Evolutionary conservation across 2,888 invertebrate species (phyloP).

Genomic region (Caenorhabditis sp.): DNA sequence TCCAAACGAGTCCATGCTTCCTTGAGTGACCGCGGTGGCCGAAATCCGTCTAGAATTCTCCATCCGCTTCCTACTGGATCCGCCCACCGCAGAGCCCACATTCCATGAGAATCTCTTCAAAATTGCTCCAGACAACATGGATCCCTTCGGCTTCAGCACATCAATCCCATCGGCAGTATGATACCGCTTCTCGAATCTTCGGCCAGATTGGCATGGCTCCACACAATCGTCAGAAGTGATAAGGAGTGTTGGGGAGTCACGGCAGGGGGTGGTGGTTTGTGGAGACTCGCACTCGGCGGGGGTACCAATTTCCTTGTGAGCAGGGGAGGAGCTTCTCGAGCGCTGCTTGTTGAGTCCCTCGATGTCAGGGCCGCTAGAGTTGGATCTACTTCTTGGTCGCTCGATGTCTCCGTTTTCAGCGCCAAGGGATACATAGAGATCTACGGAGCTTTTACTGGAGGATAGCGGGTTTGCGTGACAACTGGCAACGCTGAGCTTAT

Average conservation of each 20-base stretch:
- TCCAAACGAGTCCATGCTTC: conserved; percentile 79
- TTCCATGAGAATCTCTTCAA: conserved; percentile 77
- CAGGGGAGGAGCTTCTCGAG: conserved; percentile 68
- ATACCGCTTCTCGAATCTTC: conserved; percentile 75
- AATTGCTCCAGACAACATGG: conserved; percentile 67
- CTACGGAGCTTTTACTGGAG: conserved; percentile 72
- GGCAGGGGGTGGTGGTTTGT: conserved; percentile 36
- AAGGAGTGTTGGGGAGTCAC: conserved; percentile 65
- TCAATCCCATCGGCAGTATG: conserved; percentile 87
- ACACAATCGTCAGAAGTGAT: conserved; percentile 67
- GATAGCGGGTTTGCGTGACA: conserved; percentile 70
- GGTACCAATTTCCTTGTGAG: conserved; percentile 33
- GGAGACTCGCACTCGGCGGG: conserved; percentile 36
- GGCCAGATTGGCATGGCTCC: conserved; percentile 58
- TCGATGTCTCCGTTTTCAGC: conserved; percentile 55
- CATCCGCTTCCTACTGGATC: conserved; percentile 69
- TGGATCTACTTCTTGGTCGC: conserved; percentile 70
- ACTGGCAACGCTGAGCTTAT: conserved; percentile 73
- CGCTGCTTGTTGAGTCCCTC: conserved; percentile 60
- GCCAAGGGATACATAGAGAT: conserved; percentile 70
- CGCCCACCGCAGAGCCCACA: conserved; percentile 68
- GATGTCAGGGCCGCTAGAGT: conserved; percentile 74
- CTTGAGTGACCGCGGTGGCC: conserved; percentile 71
- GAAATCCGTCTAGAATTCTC: conserved; percentile 77
- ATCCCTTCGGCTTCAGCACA: conserved; percentile 72